phyloP scores from a whole-genome alignment of 1,140 invertebrate species.

The Eriocheir sinensis region DNA sequence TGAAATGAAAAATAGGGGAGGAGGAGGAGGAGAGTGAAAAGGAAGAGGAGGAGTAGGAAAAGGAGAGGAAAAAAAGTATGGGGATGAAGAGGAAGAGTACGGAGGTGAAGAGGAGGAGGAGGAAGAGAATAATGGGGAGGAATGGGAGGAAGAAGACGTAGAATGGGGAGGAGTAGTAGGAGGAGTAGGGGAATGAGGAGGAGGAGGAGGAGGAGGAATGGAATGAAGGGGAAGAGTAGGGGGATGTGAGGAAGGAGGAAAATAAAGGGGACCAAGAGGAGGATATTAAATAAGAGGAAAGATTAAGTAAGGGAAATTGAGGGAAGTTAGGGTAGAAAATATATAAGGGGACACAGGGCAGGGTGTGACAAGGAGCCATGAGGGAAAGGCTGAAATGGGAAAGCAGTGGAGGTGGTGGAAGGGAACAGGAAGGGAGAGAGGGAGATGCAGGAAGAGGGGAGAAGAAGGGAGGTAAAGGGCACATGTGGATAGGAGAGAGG shows the following conservation, averaged over 20 bases:
- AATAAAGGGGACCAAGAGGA: not conserved
- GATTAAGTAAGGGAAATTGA: not conserved
- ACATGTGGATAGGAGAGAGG: not conserved
- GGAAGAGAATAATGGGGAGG: no score
- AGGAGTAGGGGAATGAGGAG: no score
- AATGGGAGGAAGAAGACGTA: no score
- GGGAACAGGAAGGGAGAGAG: not conserved
- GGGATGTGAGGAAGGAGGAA: no score
- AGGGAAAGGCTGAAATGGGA: conserved; percentile 8
- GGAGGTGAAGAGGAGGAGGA: no score
- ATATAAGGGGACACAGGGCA: not conserved
- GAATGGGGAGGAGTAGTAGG: no score
- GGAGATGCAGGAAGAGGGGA: not conserved
- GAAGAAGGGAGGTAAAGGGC: not conserved
- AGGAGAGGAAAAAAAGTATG: no score
- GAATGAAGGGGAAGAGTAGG: not conserved
- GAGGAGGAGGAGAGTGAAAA: no score
- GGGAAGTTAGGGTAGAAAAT: not conserved
- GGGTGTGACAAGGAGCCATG: not conserved
- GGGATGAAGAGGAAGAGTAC: no score
- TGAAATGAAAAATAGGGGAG: no score
- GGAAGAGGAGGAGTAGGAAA: no score
- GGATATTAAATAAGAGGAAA: not conserved
- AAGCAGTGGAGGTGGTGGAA: not conserved
- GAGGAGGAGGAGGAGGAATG: no score